Evolutionary conservation across 2,797 vertebrate genomes (phyloP).

Genomic region (Gila robusta): DNA sequence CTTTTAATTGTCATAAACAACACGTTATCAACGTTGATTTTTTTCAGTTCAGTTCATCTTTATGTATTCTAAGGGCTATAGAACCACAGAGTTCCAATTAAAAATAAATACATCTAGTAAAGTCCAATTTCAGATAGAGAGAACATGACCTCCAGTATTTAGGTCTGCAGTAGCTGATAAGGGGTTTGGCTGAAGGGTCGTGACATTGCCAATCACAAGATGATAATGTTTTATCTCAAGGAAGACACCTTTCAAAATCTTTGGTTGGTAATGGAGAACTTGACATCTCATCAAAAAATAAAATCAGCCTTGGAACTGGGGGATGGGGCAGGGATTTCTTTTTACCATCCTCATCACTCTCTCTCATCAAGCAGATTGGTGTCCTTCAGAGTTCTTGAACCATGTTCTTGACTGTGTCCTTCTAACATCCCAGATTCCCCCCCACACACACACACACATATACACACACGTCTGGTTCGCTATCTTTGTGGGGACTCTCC

Average conservation of each 20-base stretch:
- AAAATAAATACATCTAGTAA: background rate
- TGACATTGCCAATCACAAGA: slow-evolving; percentile 29
- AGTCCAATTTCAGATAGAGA: slow-evolving; percentile 17
- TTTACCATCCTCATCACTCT: background rate
- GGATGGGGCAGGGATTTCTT: background rate
- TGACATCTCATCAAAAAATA: slow-evolving; percentile 37
- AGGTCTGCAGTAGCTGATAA: slow-evolving; percentile 25
- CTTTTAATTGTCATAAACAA: no score
- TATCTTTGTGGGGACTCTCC: no score
- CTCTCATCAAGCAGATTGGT: background rate
- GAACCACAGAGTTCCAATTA: background rate
- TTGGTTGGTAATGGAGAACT: slow-evolving; percentile 29
- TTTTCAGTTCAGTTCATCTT: no score
- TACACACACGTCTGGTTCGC: no score
- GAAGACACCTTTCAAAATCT: slow-evolving; percentile 27
- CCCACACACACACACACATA: no score
- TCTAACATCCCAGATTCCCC: background rate
- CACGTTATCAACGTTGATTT: no score
- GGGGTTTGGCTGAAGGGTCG: slow-evolving; percentile 18
- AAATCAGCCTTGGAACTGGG: slow-evolving; percentile 14
- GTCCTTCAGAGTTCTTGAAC: slow-evolving; percentile 35
- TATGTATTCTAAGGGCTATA: background rate
- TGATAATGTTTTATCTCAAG: slow-evolving; percentile 28
- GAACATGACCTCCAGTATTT: slow-evolving; percentile 15
- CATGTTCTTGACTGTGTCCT: slow-evolving; percentile 20